Conservation (phyloP, 1,140 invertebrate species). For the silkworm (Bombyx mori) region ASM3026992v2 NC_085109.1:2513001-2513500, state of each 20-base stretch:
- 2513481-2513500: too few relatives aligned
- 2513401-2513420: too few relatives aligned
- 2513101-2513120: conserved; percentile 8
- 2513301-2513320: too few relatives aligned
- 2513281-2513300: too few relatives aligned
- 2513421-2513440: too few relatives aligned
- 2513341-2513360: too few relatives aligned
- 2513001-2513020: conserved; percentile 79
- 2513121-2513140: conserved; percentile 45
- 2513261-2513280: too few relatives aligned
- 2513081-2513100: conserved; percentile 4
- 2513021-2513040: conserved; percentile 86
- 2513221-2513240: conserved; percentile 46
- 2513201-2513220: conserved; percentile 63
- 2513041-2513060: conserved; percentile 77
- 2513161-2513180: conserved; percentile 18
- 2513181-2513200: conserved; percentile 52
- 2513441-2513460: too few relatives aligned
- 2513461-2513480: too few relatives aligned
- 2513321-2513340: too few relatives aligned
- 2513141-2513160: conserved; percentile 25
- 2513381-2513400: too few relatives aligned
- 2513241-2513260: conserved; percentile 2
- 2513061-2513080: conserved; percentile 58
- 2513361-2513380: too few relatives aligned